These are phyloP conservation scores for Motacilla alba DNA, from an alignment of 2,113 vertebrate genomes.

Conservation along the genomic window DNA sequence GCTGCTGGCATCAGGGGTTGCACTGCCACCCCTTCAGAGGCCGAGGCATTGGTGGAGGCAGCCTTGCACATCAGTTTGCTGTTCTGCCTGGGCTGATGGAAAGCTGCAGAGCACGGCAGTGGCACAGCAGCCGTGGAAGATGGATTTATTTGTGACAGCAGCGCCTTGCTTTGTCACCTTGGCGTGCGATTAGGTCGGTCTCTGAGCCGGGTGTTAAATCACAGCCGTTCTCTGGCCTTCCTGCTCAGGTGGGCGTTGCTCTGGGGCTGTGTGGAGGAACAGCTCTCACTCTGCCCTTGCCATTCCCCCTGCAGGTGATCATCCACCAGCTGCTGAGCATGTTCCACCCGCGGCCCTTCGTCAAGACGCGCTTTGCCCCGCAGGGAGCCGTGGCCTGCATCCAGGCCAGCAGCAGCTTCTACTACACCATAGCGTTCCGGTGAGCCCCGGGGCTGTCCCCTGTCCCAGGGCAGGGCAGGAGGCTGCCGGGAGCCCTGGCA, in stretches of 20 bases:
- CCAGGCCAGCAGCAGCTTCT: slow-evolving; percentile 86
- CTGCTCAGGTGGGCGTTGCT: background rate
- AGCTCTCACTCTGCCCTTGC: background rate
- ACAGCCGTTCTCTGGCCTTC: background rate
- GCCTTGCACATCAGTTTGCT: background rate
- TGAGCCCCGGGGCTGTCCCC: background rate
- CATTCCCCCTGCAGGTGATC: slow-evolving; percentile 73
- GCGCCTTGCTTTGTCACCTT: background rate
- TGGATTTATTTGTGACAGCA: background rate
- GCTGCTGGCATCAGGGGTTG: background rate
- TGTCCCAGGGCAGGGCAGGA: background rate
- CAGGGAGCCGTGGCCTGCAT: slow-evolving; percentile 91
- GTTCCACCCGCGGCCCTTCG: slow-evolving; percentile 93
- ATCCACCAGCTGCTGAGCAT: slow-evolving; percentile 91
- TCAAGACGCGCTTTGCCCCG: slow-evolving; percentile 91
- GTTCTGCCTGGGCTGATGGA: background rate
- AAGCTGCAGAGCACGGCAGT: background rate
- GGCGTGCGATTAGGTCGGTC: background rate
- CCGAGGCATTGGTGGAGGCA: background rate
- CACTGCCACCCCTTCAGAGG: background rate
- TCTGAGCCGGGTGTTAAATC: background rate
- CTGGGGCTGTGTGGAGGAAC: background rate
- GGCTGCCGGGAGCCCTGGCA: background rate
- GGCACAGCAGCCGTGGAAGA: fast-evolving
- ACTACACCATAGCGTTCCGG: slow-evolving; percentile 92